Evolutionary conservation across 2,888 invertebrate genomes (phyloP).

Genomic region (Ephialtes manifestator): DNA sequence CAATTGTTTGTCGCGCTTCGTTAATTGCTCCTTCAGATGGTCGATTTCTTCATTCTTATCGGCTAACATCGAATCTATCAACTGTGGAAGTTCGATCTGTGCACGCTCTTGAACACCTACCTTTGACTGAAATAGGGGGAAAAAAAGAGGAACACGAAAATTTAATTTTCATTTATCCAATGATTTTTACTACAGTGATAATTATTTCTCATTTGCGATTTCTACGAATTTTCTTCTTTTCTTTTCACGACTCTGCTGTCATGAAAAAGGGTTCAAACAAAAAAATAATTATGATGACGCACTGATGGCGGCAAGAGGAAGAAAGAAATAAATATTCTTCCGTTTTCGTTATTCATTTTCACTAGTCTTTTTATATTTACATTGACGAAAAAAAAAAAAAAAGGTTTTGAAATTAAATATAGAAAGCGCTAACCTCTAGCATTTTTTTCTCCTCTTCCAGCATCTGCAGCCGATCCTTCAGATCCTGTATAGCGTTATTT

Average conservation of each 20-base stretch:
- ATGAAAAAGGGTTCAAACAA: no score
- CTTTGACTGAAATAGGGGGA: conserved; percentile 73
- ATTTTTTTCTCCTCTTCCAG: conserved; percentile 83
- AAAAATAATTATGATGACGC: no score
- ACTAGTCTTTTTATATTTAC: no score
- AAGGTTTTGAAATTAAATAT: background rate
- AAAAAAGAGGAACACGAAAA: conserved; percentile 15
- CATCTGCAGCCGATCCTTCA: conserved; percentile 82
- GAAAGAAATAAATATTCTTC: no score
- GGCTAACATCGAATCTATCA: conserved; percentile 89
- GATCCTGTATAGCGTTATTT: conserved; percentile 81
- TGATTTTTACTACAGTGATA: no score
- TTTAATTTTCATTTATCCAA: background rate
- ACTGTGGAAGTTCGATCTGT: conserved; percentile 87
- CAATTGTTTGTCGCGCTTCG: conserved; percentile 87
- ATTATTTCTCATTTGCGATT: no score
- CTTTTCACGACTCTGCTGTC: no score
- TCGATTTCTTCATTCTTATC: conserved; percentile 92
- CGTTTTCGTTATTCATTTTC: no score
- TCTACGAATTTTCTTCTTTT: no score
- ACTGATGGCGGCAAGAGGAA: no score
- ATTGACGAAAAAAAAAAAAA: no score
- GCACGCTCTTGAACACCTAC: conserved; percentile 80
- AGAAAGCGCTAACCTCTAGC: conserved; percentile 78
- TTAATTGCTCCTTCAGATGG: conserved; percentile 87